These are phyloP conservation scores for Oscheius sp. DNA, from an alignment of 2,888 invertebrate species.

Conservation along the genomic window DNA sequence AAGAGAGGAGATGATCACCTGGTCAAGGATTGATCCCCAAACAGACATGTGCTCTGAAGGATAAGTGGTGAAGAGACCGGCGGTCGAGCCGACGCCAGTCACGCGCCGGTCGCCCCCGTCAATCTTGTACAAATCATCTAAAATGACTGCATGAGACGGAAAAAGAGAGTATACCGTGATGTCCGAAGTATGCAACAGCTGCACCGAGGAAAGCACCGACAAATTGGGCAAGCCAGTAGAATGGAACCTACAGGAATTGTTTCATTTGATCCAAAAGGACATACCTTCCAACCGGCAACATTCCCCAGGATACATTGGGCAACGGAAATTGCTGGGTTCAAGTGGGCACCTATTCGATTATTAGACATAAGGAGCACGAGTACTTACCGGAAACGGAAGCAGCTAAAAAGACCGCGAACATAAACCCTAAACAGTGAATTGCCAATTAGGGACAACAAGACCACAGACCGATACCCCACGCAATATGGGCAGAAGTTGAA, in stretches of 20 bases:
- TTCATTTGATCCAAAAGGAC: too few relatives aligned
- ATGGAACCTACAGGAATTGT: conserved; percentile 42
- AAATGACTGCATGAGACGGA: conserved; percentile 26
- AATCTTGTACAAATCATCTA: conserved; percentile 72
- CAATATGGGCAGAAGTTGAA: conserved; percentile 60
- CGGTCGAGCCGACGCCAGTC: conserved; percentile 74
- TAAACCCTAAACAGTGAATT: conserved; percentile 53
- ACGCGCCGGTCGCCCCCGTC: conserved; percentile 74
- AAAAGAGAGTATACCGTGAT: conserved; percentile 58
- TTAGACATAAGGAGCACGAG: too few relatives aligned
- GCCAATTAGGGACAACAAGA: conserved; percentile 67
- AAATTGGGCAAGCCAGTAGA: conserved; percentile 63
- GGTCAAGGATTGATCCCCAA: conserved; percentile 76
- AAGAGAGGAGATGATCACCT: conserved; percentile 68
- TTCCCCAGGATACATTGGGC: conserved; percentile 64
- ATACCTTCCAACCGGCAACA: conserved; percentile 45
- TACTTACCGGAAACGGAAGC: conserved; percentile 62
- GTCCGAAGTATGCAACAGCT: conserved; percentile 68
- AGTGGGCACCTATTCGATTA: conserved; percentile 50
- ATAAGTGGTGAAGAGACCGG: conserved; percentile 78
- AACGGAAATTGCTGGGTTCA: conserved; percentile 69
- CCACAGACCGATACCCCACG: conserved; percentile 72
- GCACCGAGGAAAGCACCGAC: conserved; percentile 71
- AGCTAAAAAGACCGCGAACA: conserved; percentile 69
- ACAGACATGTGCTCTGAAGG: conserved; percentile 75